These are phyloP conservation scores for Phalangium opilio DNA, from an alignment of 2,888 invertebrate species.

Conservation along the genomic window DNA sequence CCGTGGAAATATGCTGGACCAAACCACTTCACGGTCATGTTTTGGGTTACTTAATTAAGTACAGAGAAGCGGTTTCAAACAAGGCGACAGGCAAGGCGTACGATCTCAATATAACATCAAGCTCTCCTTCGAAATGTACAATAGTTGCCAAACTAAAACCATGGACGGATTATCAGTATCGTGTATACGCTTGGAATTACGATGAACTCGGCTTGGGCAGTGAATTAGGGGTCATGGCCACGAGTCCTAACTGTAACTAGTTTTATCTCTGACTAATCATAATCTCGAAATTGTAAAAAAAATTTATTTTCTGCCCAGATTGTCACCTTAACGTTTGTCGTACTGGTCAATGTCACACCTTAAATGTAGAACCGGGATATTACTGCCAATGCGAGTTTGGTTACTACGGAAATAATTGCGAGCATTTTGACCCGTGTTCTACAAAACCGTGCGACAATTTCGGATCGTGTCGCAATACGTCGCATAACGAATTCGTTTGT, in stretches of 20 bases:
- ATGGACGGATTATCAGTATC: constrained; percentile 12
- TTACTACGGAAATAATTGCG: constrained; percentile 13
- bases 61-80: not conserved
- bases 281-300: not conserved
- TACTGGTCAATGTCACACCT: constrained; percentile 9
- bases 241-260: constrained; percentile 18
- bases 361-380: constrained; percentile 12
- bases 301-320: constrained; percentile 5
- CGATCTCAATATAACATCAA: constrained; percentile 6
- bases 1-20: constrained; percentile 10
- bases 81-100: not conserved
- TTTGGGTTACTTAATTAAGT: constrained; percentile 9
- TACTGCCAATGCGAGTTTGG: constrained; percentile 14
- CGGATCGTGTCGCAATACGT: constrained; percentile 15
- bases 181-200: constrained; percentile 15
- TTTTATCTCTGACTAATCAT: not conserved
- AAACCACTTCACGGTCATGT: constrained; percentile 5
- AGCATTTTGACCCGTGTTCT: constrained; percentile 14
- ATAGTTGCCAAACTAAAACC: constrained; percentile 6
- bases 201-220: constrained; percentile 14
- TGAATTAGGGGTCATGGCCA: constrained; percentile 1
- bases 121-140: constrained; percentile 8
- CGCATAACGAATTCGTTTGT: constrained; percentile 13
- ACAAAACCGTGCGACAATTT: constrained; percentile 15
- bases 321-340: constrained; percentile 11